A percentile compares a stretch with the other conserved stretches of the same genome.
Evolutionary conservation across 1,140 invertebrate genomes (phyloP).

Genomic region (Heliothis virescens): DNA sequence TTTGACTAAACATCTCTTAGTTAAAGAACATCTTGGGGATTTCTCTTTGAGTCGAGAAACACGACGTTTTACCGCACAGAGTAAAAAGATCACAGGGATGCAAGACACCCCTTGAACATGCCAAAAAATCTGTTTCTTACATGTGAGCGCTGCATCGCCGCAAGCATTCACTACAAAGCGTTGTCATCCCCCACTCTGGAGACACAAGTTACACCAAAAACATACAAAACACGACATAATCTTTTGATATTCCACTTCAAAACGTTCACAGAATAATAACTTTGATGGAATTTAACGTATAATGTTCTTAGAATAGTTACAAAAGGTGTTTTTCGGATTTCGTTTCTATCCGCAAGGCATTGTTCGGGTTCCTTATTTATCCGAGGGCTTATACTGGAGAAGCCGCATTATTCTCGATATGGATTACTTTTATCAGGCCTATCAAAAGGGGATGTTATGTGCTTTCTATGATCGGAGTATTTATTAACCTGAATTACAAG

Average conservation of each 20-base stretch:
- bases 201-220: constrained; percentile 16
- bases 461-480: neutral
- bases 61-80: neutral
- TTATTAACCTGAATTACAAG: neutral
- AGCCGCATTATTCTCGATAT: constrained; percentile 9
- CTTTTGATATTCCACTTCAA: constrained; percentile 14
- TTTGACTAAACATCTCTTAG: too few species aligned
- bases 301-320: constrained; percentile 15
- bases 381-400: neutral
- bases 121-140: constrained; percentile 33
- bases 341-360: neutral
- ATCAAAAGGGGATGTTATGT: neutral
- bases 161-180: constrained; percentile 25
- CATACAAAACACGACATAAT: constrained; percentile 8
- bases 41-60: neutral
- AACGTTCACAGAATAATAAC: neutral
- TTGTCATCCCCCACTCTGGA: constrained; percentile 23
- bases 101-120: constrained; percentile 1
- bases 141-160: neutral
- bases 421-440: constrained; percentile 5
- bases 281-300: constrained; percentile 22
- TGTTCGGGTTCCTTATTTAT: constrained; percentile 4
- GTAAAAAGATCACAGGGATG: constrained; percentile 9
- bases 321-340: constrained; percentile 31
- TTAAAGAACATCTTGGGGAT: too few species aligned